Evolutionary conservation across 2,888 invertebrate species (phyloP).

Genomic region (Eupithecia insigniata): DNA sequence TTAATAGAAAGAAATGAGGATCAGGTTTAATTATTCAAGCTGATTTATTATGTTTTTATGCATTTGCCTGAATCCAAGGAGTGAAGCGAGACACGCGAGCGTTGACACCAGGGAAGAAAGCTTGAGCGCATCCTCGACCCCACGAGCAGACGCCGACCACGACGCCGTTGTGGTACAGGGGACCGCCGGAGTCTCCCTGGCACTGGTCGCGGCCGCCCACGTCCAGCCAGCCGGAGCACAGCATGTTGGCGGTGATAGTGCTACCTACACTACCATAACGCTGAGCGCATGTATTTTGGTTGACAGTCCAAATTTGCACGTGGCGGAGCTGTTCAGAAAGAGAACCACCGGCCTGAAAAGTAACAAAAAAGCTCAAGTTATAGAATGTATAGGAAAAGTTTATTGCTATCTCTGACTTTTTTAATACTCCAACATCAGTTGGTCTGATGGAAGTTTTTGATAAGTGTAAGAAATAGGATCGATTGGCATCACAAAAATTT

Average conservation of each 20-base stretch:
- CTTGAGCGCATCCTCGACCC: conserved; percentile 48
- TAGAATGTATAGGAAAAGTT: too few species aligned
- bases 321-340: conserved; percentile 53
- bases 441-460: too few species aligned
- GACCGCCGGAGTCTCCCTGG: conserved; percentile 54
- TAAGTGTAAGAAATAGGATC: too few species aligned
- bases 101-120: conserved; percentile 52
- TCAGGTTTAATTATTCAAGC: not conserved
- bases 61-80: conserved; percentile 51
- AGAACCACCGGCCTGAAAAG: conserved; percentile 28
- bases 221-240: conserved; percentile 53
- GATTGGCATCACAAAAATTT: too few species aligned
- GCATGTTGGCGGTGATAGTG: conserved; percentile 50
- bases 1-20: too few species aligned
- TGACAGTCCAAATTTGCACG: conserved; percentile 54
- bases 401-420: too few species aligned
- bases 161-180: conserved; percentile 50
- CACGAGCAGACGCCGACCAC: conserved; percentile 54
- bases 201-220: conserved; percentile 53
- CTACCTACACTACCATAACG: conserved; percentile 37
- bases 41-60: conserved; percentile 2
- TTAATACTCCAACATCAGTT: too few species aligned
- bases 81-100: conserved; percentile 48
- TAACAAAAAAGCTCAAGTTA: not conserved
- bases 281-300: conserved; percentile 46